phyloP scores from a whole-genome alignment of 2,113 vertebrate genomes.

The Podarcis raffonei region DNA sequence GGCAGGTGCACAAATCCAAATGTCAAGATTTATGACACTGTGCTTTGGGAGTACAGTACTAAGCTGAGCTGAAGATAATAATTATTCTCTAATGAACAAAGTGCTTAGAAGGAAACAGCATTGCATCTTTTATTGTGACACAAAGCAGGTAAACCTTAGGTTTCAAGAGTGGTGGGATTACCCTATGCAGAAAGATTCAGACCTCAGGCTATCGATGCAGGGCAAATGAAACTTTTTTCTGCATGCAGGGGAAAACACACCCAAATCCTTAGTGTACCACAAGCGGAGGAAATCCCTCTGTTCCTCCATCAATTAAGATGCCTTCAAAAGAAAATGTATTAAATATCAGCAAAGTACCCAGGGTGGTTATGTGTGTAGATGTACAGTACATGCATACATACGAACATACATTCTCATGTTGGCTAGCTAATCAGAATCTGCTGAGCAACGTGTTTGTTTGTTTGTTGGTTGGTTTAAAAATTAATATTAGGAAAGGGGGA shows the following conservation, averaged over 20 bases:
- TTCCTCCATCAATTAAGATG: background rate
- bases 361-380: background rate
- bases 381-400: too few relatives aligned
- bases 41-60: background rate
- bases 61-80: background rate
- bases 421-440: too few relatives aligned
- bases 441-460: too few relatives aligned
- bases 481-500: background rate
- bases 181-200: constrained; percentile 4
- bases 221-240: background rate
- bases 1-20: constrained; percentile 38
- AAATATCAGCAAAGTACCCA: background rate
- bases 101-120: background rate
- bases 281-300: background rate
- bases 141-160: constrained; percentile 11
- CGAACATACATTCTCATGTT: background rate
- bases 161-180: background rate
- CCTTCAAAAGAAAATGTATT: too few relatives aligned
- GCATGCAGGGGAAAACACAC: background rate
- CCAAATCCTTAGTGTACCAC: background rate
- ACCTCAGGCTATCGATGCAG: background rate
- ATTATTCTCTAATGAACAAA: background rate
- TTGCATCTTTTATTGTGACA: background rate
- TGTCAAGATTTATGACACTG: background rate
- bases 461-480: too few relatives aligned